phyloP scores from a whole-genome alignment of 2,113 vertebrate species.

The Neolamprologus cancellatus region DNA sequence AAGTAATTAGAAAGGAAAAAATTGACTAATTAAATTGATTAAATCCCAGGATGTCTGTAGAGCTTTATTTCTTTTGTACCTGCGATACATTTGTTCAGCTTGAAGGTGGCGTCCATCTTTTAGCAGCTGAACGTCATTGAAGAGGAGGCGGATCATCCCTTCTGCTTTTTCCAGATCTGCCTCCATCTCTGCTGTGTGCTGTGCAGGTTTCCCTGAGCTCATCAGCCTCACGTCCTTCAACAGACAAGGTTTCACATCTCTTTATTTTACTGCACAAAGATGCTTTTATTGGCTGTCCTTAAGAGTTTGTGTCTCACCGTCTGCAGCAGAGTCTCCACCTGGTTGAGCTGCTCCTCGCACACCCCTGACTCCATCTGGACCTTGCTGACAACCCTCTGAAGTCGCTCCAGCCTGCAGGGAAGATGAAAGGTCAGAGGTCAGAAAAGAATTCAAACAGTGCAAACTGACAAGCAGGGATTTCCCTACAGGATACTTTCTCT shows the following conservation, averaged over 20 bases:
- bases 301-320: slow-evolving; percentile 62
- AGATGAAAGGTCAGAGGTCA: slow-evolving; percentile 19
- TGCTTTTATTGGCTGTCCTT: not conserved
- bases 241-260: not conserved
- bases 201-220: slow-evolving; percentile 71
- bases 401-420: slow-evolving; percentile 80
- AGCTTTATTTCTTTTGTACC: slow-evolving; percentile 54
- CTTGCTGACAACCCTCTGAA: slow-evolving; percentile 88
- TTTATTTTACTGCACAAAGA: not conserved
- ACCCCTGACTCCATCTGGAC: slow-evolving; percentile 93
- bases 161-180: slow-evolving; percentile 88
- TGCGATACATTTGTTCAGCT: slow-evolving; percentile 95
- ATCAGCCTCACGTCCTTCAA: slow-evolving; percentile 81
- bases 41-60: not conserved
- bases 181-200: slow-evolving; percentile 78
- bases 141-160: slow-evolving; percentile 84
- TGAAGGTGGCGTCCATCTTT: slow-evolving; percentile 94
- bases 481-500: not conserved
- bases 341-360: slow-evolving; percentile 95
- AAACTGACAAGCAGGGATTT: accelerated
- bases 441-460: not conserved
- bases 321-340: slow-evolving; percentile 86
- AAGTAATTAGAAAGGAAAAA: not conserved
- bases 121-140: slow-evolving; percentile 88
- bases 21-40: not conserved